phyloP scores from a whole-genome alignment of 2,888 invertebrate genomes.

The Geotrupes spiniger region DNA sequence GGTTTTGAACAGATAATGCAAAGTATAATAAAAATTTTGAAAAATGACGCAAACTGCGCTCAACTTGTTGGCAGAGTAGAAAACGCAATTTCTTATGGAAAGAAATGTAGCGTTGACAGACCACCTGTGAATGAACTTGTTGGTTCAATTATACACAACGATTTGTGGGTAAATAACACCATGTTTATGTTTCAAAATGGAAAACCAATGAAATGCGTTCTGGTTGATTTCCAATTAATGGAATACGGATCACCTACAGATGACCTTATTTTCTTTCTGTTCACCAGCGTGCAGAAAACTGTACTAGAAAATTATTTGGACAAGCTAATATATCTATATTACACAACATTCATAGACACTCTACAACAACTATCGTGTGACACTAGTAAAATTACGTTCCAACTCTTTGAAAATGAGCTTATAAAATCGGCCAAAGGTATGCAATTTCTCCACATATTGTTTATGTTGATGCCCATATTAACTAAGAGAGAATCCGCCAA shows the following conservation, averaged over 20 bases:
- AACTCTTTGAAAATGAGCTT: conserved; percentile 46
- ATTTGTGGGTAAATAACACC: conserved; percentile 60
- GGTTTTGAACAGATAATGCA: no score
- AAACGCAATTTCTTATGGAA: no score
- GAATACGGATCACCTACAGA: conserved; percentile 51
- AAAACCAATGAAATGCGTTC: conserved; percentile 41
- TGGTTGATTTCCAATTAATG: conserved; percentile 59
- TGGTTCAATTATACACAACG: conserved; percentile 54
- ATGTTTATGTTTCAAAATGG: conserved; percentile 49
- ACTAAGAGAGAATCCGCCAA: conserved; percentile 41
- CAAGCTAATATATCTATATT: conserved; percentile 52
- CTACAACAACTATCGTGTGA: conserved; percentile 39
- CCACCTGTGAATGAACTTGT: conserved; percentile 46
- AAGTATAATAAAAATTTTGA: no score
- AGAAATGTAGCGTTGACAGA: no score
- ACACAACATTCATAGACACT: conserved; percentile 34
- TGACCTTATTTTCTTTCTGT: conserved; percentile 56
- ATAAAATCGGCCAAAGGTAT: conserved; percentile 38
- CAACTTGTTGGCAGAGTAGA: no score
- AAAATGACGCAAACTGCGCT: no score
- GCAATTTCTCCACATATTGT: conserved; percentile 47
- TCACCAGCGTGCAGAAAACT: conserved; percentile 50
- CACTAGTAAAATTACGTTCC: conserved; percentile 42
- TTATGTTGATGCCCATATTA: conserved; percentile 49
- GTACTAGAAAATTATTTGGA: conserved; percentile 48